Base-by-base conservation (phyloP, 2,797 vertebrate species). In the Phrynocephalus vlangalii region DNA sequence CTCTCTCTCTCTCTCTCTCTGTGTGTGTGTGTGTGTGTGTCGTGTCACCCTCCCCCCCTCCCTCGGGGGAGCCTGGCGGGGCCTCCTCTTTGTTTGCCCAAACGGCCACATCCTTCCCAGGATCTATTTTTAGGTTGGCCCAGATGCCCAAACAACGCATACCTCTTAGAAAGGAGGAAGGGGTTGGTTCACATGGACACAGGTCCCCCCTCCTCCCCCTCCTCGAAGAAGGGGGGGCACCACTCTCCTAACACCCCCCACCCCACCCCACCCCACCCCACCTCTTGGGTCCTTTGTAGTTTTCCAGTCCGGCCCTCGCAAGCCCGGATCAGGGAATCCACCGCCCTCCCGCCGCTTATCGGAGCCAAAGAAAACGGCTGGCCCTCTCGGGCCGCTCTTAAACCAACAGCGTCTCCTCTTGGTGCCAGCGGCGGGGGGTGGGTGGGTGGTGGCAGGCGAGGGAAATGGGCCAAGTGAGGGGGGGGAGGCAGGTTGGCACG, bases 331-430 rank as follows among this genome's bases (percentile, higher is more conserved):
- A 3, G 52, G 52, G 52, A 56, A 56, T 13, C 15, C 38, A 24
- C 26, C 84, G 18, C 10, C 68, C n/a, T 48, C 18, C 60, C 13
- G 3, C 6, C 60, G 38, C 10, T 10, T 66, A 3, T 44, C 38
- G 38, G 38, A 44, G 87, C 87, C 87, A 85, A 88, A 76, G 78
- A 80, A 85, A 88, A 85, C 83, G 15, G 44, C 13, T 0, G 44
- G 44, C 56, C 1, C 9, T 28, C 75, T 68, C 78, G 24, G 71
- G 30, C 26, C 38, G 83, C 28, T 30, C 10, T n/a, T 85, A 85
- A 88, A 82, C 63, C 78, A 85, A 81, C 83, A 68, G 44, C 10
- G 6, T 85, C 83, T 76, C 78, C 20, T 1, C 77, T 75, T 6
- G 0, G 0, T 38, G 87, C 56, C 87, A 75, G 22, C 38, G 3